phyloP scores from a whole-genome alignment of 2,113 vertebrate genomes.

The Petromus typicus region DNA sequence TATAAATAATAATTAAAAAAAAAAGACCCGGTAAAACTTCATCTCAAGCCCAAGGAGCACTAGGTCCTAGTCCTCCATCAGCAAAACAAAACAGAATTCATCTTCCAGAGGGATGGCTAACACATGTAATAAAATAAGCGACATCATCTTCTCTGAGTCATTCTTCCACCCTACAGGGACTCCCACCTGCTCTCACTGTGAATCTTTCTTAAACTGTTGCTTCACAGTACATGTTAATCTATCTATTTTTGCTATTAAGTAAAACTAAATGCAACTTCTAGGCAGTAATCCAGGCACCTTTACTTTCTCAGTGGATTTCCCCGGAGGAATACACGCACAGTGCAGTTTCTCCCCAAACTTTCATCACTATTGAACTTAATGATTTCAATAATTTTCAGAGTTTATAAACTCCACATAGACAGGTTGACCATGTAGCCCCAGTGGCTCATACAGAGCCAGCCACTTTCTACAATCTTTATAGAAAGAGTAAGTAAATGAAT shows the following conservation, averaged over 20 bases:
- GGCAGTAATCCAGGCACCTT: neutral
- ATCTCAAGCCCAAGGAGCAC: neutral
- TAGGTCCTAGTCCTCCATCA: neutral
- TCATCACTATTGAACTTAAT: neutral
- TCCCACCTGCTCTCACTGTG: neutral
- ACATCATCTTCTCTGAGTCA: neutral
- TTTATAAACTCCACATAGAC: neutral
- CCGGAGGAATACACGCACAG: neutral
- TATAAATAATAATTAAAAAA: no score
- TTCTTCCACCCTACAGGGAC: neutral
- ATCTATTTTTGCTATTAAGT: neutral
- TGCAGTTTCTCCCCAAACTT: neutral
- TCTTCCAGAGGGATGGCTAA: neutral
- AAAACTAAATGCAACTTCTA: neutral
- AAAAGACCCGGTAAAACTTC: neutral
- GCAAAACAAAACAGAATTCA: neutral
- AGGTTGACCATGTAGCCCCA: neutral
- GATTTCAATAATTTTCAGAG: neutral
- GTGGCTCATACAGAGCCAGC: neutral
- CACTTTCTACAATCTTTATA: no score
- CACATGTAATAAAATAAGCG: neutral
- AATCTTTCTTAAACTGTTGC: slow-evolving; percentile 8
- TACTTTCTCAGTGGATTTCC: neutral
- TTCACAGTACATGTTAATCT: neutral
- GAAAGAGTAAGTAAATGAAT: no score